Conservation (phyloP, 2,113 vertebrate species). For the Eublepharis macularius region DNA sequence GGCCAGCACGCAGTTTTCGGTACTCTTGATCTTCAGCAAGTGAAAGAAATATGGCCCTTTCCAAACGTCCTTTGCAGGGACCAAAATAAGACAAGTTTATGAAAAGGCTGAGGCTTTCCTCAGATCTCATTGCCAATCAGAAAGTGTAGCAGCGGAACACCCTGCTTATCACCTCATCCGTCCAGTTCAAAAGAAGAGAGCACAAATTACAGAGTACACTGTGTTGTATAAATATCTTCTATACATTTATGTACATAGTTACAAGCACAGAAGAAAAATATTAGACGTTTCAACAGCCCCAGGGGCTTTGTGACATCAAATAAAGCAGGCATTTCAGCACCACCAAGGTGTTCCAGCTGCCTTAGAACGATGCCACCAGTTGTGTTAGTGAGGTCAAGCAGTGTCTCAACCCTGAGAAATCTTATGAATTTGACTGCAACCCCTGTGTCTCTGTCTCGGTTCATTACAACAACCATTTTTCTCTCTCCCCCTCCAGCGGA, state of each 20-base stretch:
- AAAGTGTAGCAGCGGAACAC: neutral
- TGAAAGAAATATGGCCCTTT: neutral
- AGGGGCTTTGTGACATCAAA: neutral
- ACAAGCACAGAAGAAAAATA: neutral
- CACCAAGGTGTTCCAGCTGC: neutral
- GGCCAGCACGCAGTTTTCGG: too few species aligned
- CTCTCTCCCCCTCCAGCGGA: neutral
- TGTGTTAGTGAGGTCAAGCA: neutral
- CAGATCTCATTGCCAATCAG: neutral
- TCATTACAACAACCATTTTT: neutral
- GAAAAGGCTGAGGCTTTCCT: neutral
- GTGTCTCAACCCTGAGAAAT: neutral
- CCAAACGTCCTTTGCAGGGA: neutral
- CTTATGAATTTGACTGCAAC: neutral
- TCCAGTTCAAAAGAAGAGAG: neutral
- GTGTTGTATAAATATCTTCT: constrained; percentile 37
- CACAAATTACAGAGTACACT: constrained; percentile 9
- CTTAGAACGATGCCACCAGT: neutral
- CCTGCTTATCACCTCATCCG: neutral
- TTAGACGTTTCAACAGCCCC: neutral
- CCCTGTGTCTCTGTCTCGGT: neutral
- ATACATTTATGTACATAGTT: constrained; percentile 17
- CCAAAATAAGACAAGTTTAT: too few species aligned
- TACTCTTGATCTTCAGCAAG: too few species aligned
- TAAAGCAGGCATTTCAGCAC: neutral